Conservation (phyloP, 2,113 vertebrate genomes). For the Herpetotheres cachinnans region DNA sequence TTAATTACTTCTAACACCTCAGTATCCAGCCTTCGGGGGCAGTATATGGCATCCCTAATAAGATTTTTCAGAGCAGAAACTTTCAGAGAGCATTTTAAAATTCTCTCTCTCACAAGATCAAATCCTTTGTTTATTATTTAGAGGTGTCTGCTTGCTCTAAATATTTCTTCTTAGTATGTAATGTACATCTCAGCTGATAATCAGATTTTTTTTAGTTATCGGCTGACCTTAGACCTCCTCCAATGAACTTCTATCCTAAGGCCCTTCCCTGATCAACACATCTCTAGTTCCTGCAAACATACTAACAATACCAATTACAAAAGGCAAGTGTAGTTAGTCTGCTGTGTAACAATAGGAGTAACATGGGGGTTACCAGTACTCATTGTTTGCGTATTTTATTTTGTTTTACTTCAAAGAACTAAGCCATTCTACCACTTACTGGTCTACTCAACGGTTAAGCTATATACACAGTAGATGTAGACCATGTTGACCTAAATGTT, state of each 20-base stretch:
- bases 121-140: background rate
- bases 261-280: background rate
- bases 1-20: background rate
- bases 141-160: background rate
- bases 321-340: background rate
- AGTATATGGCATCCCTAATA: background rate
- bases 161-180: background rate
- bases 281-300: background rate
- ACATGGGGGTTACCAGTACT: background rate
- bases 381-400: background rate
- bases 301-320: background rate
- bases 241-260: background rate
- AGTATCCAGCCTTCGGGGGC: background rate
- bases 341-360: background rate
- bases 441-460: background rate
- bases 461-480: background rate
- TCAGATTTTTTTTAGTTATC: background rate
- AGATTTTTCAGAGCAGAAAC: background rate
- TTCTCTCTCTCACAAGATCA: background rate
- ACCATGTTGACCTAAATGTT: background rate
- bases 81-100: background rate
- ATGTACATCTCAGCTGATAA: background rate
- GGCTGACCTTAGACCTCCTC: background rate
- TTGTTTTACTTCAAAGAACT: background rate
- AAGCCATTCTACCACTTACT: background rate